Evolutionary conservation across 2,888 invertebrate genomes (phyloP), one percentile per base, ranked within the genome.

Genomic region (Cinara cedri): DNA sequence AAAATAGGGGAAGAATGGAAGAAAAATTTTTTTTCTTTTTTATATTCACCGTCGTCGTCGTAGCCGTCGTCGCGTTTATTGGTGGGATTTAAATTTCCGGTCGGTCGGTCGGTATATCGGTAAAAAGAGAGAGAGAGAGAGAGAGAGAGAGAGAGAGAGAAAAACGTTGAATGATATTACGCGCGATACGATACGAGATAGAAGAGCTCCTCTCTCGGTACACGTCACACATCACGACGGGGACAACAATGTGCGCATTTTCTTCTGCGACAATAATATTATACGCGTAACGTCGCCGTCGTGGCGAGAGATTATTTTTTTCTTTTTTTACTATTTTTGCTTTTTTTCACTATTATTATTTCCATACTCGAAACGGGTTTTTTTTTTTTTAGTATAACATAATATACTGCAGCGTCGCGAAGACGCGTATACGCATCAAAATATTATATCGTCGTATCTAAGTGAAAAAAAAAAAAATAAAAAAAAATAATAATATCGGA

Each of bases 81-180:
- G 72, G 46, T 51, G 49, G 34, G 66, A 66, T 76, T 78, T 68
- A 68, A 78, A 78, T 78, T 78, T 78, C 76, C 76, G 76, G 76
- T 70, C 68, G 76, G 60, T 60, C 76, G 68, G 60, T 34, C 34
- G 34, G 34, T 34, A 34, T 51, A 57, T 78, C 76, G 60, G 74
- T 63, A 34, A 6, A 34, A 34, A 6, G 6, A 34, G 34, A 34
- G 6, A 34, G 6, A 34, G 6, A 34, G 3, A 34, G 6, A 34
- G 3, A 34, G 6, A 34, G 6, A 34, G 6, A 6, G 6, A 34
- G 6, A 34, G 6, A 34, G 34, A 34, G 6, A 34, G 6, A 34
- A 34, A 63, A 63, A 63, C 51, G 62, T 34, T 34, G 76, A 68
- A 34, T 19, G 76, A 76, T 68, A 76, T 55, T 26, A 65, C 51